A percentile compares a stretch with the other conserved stretches of the same genome.
Conservation (phyloP, 2,113 vertebrate genomes). For the Pterocles gutturalis region DNA sequence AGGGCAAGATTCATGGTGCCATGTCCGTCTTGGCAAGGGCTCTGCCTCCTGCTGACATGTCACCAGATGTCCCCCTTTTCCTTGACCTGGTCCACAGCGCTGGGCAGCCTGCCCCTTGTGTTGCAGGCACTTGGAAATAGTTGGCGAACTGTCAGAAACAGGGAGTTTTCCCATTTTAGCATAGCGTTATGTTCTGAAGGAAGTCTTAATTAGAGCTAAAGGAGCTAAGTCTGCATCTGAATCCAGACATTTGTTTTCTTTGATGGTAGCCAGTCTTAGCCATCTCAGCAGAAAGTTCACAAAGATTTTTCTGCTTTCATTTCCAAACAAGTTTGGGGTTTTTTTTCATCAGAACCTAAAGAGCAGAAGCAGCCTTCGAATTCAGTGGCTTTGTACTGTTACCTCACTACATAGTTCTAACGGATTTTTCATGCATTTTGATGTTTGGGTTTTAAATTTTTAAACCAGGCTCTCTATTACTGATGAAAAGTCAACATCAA, state of each 20-base stretch:
- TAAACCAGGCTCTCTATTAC: slow-evolving; percentile 58
- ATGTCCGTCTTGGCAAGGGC: background rate
- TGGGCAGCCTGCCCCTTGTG: background rate
- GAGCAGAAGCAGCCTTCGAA: background rate
- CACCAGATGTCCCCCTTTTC: background rate
- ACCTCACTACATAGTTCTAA: background rate
- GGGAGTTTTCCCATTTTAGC: background rate
- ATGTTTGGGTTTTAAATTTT: slow-evolving; percentile 74
- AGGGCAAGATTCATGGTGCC: background rate
- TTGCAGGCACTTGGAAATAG: background rate
- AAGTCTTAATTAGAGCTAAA: background rate
- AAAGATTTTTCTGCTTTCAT: slow-evolving; percentile 1
- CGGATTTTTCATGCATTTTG: slow-evolving; percentile 46
- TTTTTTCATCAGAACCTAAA: background rate
- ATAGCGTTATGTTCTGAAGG: background rate
- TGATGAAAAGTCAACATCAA: slow-evolving; percentile 70
- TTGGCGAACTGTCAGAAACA: background rate
- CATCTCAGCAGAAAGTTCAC: background rate
- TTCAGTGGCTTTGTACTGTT: background rate
- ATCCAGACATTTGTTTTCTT: background rate
- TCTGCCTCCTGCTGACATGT: background rate
- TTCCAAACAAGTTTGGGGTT: background rate
- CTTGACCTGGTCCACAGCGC: no score
- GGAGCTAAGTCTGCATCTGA: background rate
- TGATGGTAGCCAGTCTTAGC: background rate